Conservation (phyloP, 2,888 invertebrate genomes). For the Lordiphosa fenestrarum region DNA sequence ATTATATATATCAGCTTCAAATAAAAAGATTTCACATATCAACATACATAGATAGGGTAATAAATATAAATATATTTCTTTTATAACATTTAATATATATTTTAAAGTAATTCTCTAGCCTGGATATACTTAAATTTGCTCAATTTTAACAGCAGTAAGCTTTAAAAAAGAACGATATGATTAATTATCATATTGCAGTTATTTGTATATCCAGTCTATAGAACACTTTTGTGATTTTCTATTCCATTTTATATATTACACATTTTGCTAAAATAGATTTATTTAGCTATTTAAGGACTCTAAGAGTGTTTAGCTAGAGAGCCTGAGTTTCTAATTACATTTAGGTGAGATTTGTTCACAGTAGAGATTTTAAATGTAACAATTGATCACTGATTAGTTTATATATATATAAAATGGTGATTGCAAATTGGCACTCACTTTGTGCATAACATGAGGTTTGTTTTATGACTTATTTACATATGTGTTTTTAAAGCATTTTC, state of each 20-base stretch:
- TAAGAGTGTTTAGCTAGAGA: conserved; percentile 10
- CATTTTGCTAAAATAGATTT: too few species aligned
- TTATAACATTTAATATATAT: conserved; percentile 37
- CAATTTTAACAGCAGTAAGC: too few species aligned
- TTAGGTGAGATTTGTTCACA: conserved; percentile 22
- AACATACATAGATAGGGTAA: conserved; percentile 25
- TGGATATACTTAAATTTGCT: too few species aligned
- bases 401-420: conserved; percentile 12
- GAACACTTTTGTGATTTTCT: too few species aligned
- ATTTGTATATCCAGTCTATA: too few species aligned
- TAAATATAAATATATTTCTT: conserved; percentile 26
- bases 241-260: too few species aligned
- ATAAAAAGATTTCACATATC: conserved; percentile 27
- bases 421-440: conserved; percentile 22
- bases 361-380: conserved; percentile 1
- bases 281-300: too few species aligned
- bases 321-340: conserved; percentile 40
- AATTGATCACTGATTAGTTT: too few species aligned
- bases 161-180: too few species aligned
- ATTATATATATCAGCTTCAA: conserved; percentile 18
- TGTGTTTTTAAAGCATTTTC: conserved; percentile 12
- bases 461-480: conserved; percentile 3
- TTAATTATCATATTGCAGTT: too few species aligned
- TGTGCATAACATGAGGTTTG: conserved; percentile 2
- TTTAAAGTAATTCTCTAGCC: conserved; percentile 7